phyloP scores from a whole-genome alignment of 2,113 vertebrate genomes.

The Anoura caudifer region DNA sequence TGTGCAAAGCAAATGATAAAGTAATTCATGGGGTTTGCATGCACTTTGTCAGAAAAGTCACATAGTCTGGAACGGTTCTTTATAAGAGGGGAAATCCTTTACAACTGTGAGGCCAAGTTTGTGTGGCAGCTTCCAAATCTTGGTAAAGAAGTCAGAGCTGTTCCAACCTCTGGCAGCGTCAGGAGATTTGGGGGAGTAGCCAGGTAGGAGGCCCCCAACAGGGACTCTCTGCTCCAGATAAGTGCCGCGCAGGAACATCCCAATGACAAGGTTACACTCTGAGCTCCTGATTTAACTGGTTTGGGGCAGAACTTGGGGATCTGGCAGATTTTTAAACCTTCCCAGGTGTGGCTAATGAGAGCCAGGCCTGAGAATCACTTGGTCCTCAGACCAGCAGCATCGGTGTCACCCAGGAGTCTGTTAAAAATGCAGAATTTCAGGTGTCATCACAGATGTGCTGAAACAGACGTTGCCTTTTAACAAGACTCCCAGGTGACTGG shows the following conservation, averaged over 20 bases:
- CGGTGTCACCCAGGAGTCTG: no score
- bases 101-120: background rate
- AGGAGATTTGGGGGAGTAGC: background rate
- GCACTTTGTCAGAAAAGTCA: background rate
- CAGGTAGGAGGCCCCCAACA: background rate
- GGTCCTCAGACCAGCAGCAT: no score
- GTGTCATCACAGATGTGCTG: background rate
- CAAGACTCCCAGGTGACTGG: background rate
- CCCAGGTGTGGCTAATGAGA: background rate
- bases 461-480: background rate
- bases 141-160: background rate
- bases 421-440: background rate
- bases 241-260: background rate
- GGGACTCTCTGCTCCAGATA: background rate
- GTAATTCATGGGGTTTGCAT: background rate
- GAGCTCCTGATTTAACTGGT: background rate
- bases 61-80: background rate
- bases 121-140: background rate
- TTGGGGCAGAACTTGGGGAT: background rate
- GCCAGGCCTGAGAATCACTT: background rate
- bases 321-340: background rate
- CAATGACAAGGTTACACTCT: background rate
- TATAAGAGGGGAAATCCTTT: background rate
- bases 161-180: background rate
- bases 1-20: background rate